These are phyloP conservation scores for Plagodis dolabraria DNA, from an alignment of 2,888 invertebrate species.

Conservation along the genomic window DNA sequence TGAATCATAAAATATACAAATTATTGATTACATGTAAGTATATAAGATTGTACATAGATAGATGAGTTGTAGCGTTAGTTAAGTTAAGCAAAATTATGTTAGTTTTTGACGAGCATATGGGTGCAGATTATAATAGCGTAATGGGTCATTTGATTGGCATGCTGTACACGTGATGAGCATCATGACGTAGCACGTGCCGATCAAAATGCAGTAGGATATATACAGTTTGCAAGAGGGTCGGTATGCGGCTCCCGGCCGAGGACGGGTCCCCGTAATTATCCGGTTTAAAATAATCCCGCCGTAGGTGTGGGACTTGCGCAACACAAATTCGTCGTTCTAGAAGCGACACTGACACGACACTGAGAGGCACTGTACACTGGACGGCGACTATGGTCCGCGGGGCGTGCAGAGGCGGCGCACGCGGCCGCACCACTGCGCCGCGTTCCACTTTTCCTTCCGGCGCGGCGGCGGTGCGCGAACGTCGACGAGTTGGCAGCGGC, in stretches of 20 bases:
- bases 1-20: constrained; percentile 5
- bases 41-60: neutral
- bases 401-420: constrained; percentile 80
- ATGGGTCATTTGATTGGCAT: constrained; percentile 50
- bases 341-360: constrained; percentile 83
- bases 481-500: constrained; percentile 81
- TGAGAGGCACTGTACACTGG: constrained; percentile 70
- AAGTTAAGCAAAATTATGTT: constrained; percentile 4
- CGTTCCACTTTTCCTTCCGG: constrained; percentile 85
- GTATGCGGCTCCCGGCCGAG: constrained; percentile 42
- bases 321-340: constrained; percentile 79
- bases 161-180: constrained; percentile 58
- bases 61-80: constrained; percentile 13
- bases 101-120: constrained; percentile 23
- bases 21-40: constrained; percentile 1
- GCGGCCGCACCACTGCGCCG: constrained; percentile 80
- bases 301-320: constrained; percentile 81
- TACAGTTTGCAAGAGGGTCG: constrained; percentile 55
- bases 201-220: constrained; percentile 39
- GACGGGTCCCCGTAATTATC: constrained; percentile 65
- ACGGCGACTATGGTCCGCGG: constrained; percentile 51
- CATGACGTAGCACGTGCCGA: constrained; percentile 57
- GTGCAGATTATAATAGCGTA: constrained; percentile 51
- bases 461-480: constrained; percentile 75
- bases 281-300: constrained; percentile 79